phyloP scores from a whole-genome alignment of 1,140 invertebrate genomes.

The Melipona quadrifasciata region DNA sequence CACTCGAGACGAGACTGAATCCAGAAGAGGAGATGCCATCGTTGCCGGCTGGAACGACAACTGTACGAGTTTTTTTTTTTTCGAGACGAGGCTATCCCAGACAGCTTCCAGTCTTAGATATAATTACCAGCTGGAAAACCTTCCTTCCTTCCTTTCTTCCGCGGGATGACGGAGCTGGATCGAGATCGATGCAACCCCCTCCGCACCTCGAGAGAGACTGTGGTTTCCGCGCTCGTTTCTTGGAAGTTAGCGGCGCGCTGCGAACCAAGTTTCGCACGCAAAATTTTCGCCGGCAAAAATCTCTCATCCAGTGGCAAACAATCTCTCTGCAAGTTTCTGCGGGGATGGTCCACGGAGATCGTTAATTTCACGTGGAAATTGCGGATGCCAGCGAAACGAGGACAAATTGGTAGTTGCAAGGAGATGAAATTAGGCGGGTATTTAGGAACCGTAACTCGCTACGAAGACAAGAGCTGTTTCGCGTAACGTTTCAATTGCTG shows the following conservation, averaged over 20 bases:
- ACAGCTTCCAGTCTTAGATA: background rate
- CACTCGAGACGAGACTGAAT: slow-evolving; percentile 17
- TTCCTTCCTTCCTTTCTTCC: background rate
- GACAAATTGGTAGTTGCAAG: background rate
- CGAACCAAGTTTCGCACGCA: background rate
- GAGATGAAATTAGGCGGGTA: background rate
- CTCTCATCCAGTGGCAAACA: background rate
- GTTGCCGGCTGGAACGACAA: background rate
- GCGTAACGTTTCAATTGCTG: background rate
- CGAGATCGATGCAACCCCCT: background rate
- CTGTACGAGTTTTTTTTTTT: background rate
- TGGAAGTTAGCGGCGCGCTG: background rate
- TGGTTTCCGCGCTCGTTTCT: background rate
- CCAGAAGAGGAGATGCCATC: background rate
- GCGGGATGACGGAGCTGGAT: background rate
- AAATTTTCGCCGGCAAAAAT: slow-evolving; percentile 16
- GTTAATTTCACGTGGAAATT: slow-evolving; percentile 19
- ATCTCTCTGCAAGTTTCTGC: background rate
- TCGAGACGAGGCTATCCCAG: background rate
- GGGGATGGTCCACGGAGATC: background rate
- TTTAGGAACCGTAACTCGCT: background rate
- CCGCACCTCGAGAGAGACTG: too few species aligned
- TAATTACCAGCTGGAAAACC: slow-evolving; percentile 15
- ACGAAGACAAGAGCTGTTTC: background rate
- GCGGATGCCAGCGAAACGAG: background rate